Conservation (phyloP, 2,113 vertebrate genomes). For the Psilopsiagon aurifrons region DNA sequence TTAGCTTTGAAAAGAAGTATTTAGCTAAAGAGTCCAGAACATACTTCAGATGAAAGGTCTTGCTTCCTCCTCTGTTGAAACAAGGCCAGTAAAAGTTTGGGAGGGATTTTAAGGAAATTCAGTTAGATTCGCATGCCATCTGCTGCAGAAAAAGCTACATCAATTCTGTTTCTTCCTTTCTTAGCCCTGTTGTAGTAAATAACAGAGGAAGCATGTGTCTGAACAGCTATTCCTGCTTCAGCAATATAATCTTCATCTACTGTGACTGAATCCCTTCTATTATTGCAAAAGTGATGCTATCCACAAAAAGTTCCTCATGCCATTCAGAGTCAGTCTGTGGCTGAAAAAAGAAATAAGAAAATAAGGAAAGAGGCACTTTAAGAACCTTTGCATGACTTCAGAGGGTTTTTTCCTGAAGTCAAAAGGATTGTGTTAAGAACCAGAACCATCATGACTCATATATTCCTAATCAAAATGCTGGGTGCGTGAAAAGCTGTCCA, state of each 20-base stretch:
- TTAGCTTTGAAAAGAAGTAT: slow-evolving; percentile 42
- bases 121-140: neutral
- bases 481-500: neutral
- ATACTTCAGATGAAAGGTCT: slow-evolving; percentile 19
- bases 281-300: neutral
- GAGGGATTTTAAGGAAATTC: slow-evolving; percentile 6
- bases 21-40: slow-evolving; percentile 19
- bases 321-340: neutral
- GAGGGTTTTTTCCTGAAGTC: slow-evolving; percentile 24
- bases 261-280: neutral
- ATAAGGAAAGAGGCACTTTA: slow-evolving; percentile 3
- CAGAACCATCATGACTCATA: slow-evolving; percentile 37
- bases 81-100: neutral
- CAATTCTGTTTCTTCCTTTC: neutral
- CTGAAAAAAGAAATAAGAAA: neutral
- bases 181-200: neutral
- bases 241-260: neutral
- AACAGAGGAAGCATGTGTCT: neutral
- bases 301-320: neutral
- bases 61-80: neutral
- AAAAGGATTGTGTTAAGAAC: slow-evolving; percentile 8
- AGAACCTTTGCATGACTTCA: slow-evolving; percentile 35
- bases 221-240: neutral
- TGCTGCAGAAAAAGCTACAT: slow-evolving; percentile 9
- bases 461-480: slow-evolving; percentile 56